Base-by-base conservation (phyloP, 2,888 invertebrate genomes). In the Eretmocerus hayati region DNA sequence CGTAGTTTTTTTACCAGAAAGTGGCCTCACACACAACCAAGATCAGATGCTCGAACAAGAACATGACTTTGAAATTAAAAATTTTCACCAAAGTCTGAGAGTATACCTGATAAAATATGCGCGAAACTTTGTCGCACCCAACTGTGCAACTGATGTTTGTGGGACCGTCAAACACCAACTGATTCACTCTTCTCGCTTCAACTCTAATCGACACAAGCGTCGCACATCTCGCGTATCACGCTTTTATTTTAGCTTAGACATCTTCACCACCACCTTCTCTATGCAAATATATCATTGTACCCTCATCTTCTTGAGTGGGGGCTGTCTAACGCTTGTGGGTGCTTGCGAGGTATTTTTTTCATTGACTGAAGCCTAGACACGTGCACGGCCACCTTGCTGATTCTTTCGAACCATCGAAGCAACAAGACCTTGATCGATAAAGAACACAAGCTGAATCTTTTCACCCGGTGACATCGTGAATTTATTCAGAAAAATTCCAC, bases 181-280 rank as follows among this genome's bases (percentile, higher is more conserved):
- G 20, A 18, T 19, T 23, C 16, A 20, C 26, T n/a, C n/a, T n/a
- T n/a, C n/a, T n/a, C n/a, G n/a, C n/a, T 23, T 22, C 13, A 48
- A 32, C 22, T 35, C 50, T 55, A 47, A 57, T 45, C 48, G n/a
- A 15, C 52, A 58, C 48, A 55, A 41, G 53, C 55, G 54, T 59
- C 59, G 51, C 58, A 50, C 50, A 56, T 56, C 55, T 16, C n/a
- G 8, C 62, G 53, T 60, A 59, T 61, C 63, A 47, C 46, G 65
- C 66, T 64, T 67, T 67, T 67, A 67, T 66, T 66, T 65, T 66
- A 62, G 63, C 65, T 62, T 62, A 61, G 61, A 61, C 60, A 60
- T 59, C 56, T 51, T 50, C 52, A 5, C 19, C 39, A 5, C 11
- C 31, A 16, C 23, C 26, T n/a, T 6, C 39, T 23, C 23, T n/a